Evolutionary conservation across 37 sponge, comb jelly and placozoan species (phyloP).

Genomic region (Hormiphora californensis): DNA sequence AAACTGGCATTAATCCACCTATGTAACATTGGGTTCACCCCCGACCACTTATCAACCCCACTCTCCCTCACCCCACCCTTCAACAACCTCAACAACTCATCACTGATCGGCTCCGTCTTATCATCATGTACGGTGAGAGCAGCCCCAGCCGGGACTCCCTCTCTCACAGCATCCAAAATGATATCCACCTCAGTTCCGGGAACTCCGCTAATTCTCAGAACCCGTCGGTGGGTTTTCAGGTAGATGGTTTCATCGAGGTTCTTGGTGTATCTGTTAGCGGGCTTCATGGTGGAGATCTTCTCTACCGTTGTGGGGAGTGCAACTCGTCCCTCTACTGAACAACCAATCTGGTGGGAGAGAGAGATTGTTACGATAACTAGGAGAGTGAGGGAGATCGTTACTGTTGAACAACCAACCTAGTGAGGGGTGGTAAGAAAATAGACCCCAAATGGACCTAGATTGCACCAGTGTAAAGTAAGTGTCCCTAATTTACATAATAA

Average conservation of each 20-base stretch:
- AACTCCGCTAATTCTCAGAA: constrained; percentile 18
- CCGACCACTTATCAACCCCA: constrained; percentile 69
- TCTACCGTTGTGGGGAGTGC: constrained; percentile 42
- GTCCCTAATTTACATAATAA: no score
- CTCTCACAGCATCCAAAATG: neutral
- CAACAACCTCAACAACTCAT: constrained; percentile 68
- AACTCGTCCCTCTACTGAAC: constrained; percentile 14
- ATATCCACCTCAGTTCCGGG: constrained; percentile 52
- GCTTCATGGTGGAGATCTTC: constrained; percentile 38
- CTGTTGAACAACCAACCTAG: no score
- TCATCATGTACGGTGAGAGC: constrained; percentile 18
- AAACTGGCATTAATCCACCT: constrained; percentile 52
- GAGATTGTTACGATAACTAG: no score
- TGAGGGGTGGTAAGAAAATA: no score
- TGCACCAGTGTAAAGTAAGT: no score
- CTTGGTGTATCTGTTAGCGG: constrained; percentile 17
- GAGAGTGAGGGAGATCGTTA: no score
- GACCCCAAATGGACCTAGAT: no score
- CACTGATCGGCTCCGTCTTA: constrained; percentile 76
- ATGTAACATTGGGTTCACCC: constrained; percentile 39
- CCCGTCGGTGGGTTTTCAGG: constrained; percentile 52
- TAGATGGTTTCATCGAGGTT: constrained; percentile 20
- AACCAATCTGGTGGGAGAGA: no score
- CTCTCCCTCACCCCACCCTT: constrained; percentile 80
- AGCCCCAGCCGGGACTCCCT: constrained; percentile 1